Evolutionary conservation across 1,140 invertebrate species (phyloP), one percentile per base, ranked within the genome.

Genomic region (Hestina assimilis): DNA sequence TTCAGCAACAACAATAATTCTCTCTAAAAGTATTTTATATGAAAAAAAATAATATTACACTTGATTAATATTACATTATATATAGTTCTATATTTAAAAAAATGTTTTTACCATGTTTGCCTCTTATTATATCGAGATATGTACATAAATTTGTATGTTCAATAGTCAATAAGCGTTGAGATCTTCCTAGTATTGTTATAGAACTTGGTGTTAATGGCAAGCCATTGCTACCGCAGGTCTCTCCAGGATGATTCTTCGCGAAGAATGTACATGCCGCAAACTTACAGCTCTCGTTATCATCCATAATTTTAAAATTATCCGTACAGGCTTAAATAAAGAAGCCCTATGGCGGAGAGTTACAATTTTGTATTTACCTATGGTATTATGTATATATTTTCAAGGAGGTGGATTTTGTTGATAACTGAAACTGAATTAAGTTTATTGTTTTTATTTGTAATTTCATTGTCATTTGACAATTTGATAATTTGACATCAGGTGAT

Each of bases 191-290:
- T 73, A 99, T 98, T 52, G 95, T 95, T 48, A 99, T 97, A 0
- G 97, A 98, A 89, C 98, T 98, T 12, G 97, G 97, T 1, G 97
- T 99, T 7, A 99, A 87, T 0, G 97, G 98, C 23, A 99, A 89
- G 9, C 98, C 97, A 90, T 99, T 99, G 51, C 95, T 96, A 5
- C 97, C 97, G 89, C 97, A 99, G 48, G 94, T 93, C 89, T 99
- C 97, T 55, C 94, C 94, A 28, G 96, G 94, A 87, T 98, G 96
- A 75, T 93, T 93, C 72, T 93, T 94, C 0, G 97, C 96, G 89
- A 97, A 97, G 86, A 96, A 97, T 38, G 96, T 98, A 66, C 94
- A 93, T 15, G 95, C 95, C 20, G 95, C 96, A 76, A 98, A 93
- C 71, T 92, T 89, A 60, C 64, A 77, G 46, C 73, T 71, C 9